Conservation (phyloP, 2,113 vertebrate species). For the Podilymbus podiceps region DNA sequence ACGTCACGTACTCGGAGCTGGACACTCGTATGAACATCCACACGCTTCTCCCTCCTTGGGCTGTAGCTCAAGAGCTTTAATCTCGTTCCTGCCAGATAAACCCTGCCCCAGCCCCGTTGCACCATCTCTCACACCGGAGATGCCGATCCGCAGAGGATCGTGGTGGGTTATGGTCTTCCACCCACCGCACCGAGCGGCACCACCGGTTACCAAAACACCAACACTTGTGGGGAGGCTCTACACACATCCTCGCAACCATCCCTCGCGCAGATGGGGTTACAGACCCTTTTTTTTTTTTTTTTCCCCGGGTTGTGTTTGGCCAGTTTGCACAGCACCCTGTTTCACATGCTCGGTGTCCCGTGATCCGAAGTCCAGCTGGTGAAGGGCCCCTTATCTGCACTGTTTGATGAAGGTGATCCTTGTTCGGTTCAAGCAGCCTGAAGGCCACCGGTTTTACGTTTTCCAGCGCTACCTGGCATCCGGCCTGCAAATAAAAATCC, state of each 20-base stretch:
- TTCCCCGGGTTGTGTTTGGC: background rate
- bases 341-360: background rate
- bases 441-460: background rate
- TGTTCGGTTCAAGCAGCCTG: background rate
- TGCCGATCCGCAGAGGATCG: background rate
- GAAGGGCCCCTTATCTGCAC: slow-evolving; percentile 29
- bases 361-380: background rate
- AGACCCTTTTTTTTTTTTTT: background rate
- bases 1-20: background rate
- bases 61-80: background rate
- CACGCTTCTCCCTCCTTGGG: rapidly evolving
- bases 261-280: background rate
- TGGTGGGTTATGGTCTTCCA: too few species aligned
- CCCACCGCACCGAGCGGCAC: background rate
- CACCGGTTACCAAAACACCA: background rate
- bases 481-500: background rate
- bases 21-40: background rate
- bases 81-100: background rate
- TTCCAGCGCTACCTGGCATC: background rate
- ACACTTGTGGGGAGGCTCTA: background rate
- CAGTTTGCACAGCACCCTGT: background rate
- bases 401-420: slow-evolving; percentile 48
- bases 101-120: background rate
- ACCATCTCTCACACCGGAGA: rapidly evolving
- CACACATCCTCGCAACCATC: background rate